Base-by-base conservation (phyloP, 2,113 vertebrate species). In the Poecile atricapillus region DNA sequence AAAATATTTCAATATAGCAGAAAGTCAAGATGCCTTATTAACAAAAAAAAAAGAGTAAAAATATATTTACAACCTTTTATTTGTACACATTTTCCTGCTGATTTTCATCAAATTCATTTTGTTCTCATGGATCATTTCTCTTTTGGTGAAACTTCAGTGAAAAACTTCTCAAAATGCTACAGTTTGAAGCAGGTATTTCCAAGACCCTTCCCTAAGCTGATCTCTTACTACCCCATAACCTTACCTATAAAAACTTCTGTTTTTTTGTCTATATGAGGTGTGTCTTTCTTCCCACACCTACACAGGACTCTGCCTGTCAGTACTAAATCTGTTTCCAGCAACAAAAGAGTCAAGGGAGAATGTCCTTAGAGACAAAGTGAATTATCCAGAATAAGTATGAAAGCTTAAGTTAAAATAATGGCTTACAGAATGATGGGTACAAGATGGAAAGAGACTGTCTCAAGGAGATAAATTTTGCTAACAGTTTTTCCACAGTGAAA, bases 201-300 rank as follows among this genome's bases (percentile, higher is more conserved):
- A 39, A 76, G 47, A 85, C 12, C 37, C 43, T 83, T 7, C 31
- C 46, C 37, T 73, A 47, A 89, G 17, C 27, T 67, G 47, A 69
- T 71, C 58, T 75, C 46, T 64, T 58, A 35, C 43, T 73, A 31
- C 33, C 22, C 85, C 47, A n/a, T 81, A 83, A 63, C 24, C 31
- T 77, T 25, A 62, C 56, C 73, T 63, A 76, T 81, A 83, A 83
- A 90, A 90, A 31, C 60, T 71, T 78, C 31, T 83, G 71, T 0
- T 0, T 68, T 94, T 39, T 95, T 95, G 92, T 94, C 86, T 89
- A 56, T 74, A 88, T 53, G 73, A 92, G 93, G 76, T 88, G 71
- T 94, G 83, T 58, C 76, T 82, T 35, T 94, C 93, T 95, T 92
- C 86, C 69, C 93, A 94, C 90, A 96, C 93, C 85, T 95, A 81